Conservation (phyloP, 2,113 vertebrate species). For the Myiagra hebetior region DNA sequence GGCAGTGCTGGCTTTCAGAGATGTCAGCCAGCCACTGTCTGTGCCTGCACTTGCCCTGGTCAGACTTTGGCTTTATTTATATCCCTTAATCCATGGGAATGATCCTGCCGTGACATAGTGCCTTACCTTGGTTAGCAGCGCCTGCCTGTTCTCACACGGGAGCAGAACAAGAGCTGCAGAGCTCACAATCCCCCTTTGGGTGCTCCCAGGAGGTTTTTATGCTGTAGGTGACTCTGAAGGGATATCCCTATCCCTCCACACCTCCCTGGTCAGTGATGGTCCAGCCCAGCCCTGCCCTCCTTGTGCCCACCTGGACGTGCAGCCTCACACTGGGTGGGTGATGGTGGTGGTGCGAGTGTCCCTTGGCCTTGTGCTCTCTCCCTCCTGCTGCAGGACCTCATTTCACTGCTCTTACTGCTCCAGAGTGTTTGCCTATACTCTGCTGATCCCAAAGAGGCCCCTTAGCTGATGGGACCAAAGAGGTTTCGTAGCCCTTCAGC, state of each 20-base stretch:
- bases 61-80: background rate
- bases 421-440: fast-evolving
- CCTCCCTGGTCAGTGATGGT: background rate
- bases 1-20: background rate
- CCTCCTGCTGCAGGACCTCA: background rate
- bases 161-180: background rate
- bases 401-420: background rate
- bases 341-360: background rate
- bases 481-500: background rate
- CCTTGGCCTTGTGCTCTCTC: background rate
- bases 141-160: background rate
- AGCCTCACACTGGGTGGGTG: background rate
- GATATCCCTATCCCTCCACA: background rate
- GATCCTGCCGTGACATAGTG: background rate
- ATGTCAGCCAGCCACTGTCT: background rate
- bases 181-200: background rate
- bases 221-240: fast-evolving
- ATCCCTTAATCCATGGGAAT: background rate
- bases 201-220: background rate
- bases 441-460: background rate
- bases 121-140: background rate
- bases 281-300: background rate
- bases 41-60: background rate
- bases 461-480: background rate
- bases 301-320: background rate